Evolutionary conservation across 92 coral and sea anemone species (phyloP), one percentile per base, ranked within the genome.

Genomic region (Heteractis magnifica): DNA sequence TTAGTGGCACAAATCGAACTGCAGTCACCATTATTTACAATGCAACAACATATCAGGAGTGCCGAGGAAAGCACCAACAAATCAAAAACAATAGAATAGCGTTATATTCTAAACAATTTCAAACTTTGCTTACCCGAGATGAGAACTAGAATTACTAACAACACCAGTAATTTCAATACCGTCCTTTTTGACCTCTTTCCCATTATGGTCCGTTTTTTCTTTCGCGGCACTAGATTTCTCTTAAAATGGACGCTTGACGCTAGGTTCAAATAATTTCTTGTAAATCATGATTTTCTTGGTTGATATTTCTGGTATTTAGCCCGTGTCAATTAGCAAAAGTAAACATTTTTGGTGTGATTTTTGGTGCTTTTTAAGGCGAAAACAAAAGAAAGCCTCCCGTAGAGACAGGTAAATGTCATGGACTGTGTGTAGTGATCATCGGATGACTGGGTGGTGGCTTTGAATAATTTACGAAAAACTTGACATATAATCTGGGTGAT

Each of bases 401-500:
- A 23, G 10, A 26, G 48, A 12, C 73, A 68, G 73, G 73, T 68
- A 26, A 53, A 20, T 11, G 49, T 68, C 73, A 20, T 34, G 44
- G 44, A 34, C 44, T 34, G 44, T 34, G 16, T 68, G 14, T 10
- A 62, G 10, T 20, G 49, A 68, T 68, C 9, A 68, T 20, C 73
- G 73, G 73, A 68, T 68, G 73, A 68, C 73, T 68, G 73, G 14
- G 73, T 68, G 14, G 73, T 68, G 5, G 49, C 49, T 26, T 62
- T 68, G 4, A 68, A 68, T 68, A 21, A 68, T 68, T 41, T 20
- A 68, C 73, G 0, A 68, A 41, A 20, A 26, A 26, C 73, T 68
- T 26, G 71, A 78, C 49, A 56, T 56, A 8, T 26, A 65, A 78
- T 78, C 20, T 58, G 81, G 71, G 81, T 81, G 74, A 81, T 41